phyloP scores from a whole-genome alignment of 2,113 vertebrate genomes.

The Perca flavescens region DNA sequence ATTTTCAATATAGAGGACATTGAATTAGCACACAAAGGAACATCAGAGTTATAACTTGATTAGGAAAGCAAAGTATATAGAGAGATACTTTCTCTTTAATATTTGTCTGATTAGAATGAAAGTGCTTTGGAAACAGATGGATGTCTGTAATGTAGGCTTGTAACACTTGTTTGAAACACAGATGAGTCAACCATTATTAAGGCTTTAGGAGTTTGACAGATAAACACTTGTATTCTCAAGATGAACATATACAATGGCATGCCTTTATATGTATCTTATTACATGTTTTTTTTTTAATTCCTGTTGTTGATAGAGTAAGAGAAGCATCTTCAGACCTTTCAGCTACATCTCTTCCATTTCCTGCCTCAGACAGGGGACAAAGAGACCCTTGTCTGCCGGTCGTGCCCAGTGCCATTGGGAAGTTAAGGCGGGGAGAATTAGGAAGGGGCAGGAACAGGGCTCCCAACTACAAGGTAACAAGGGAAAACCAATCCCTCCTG shows the following conservation, averaged over 20 bases:
- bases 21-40: neutral
- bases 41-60: neutral
- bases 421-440: conserved; percentile 82
- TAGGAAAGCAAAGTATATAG: neutral
- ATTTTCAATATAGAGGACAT: neutral
- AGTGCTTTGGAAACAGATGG: neutral
- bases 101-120: neutral
- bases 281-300: neutral
- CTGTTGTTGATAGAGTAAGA: conserved; percentile 23
- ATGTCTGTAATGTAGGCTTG: neutral
- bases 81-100: neutral
- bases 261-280: neutral
- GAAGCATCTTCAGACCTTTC: conserved; percentile 53
- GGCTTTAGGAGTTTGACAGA: neutral
- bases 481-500: conserved; percentile 86
- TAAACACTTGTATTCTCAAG: neutral
- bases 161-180: neutral
- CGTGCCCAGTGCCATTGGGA: conserved; percentile 70
- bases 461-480: conserved; percentile 84
- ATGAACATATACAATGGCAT: neutral
- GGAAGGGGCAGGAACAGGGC: conserved; percentile 82
- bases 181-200: neutral
- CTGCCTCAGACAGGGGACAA: conserved; percentile 77
- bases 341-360: conserved; percentile 62
- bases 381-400: conserved; percentile 77